Evolutionary conservation across 2,888 invertebrate genomes (phyloP), one percentile per base, ranked within the genome.

Genomic region (Drosophila barbarae): DNA sequence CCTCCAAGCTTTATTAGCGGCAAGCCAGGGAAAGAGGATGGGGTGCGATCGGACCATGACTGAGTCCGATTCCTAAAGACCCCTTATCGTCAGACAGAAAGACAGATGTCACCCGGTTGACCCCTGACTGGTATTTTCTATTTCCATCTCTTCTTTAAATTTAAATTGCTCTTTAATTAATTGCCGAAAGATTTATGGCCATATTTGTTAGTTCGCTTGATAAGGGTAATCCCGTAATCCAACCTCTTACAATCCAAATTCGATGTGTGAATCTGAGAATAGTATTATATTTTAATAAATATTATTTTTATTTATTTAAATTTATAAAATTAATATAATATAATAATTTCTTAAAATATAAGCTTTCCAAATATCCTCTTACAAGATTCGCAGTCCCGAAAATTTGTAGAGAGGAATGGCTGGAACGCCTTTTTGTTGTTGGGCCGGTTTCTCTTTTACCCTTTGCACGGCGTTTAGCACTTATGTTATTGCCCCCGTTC

Each of bases 131-230:
- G 36, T 53, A 28, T 36, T 42, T 69, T 59, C 51, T 59, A 68
- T 59, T 69, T 67, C 36, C 41, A 52, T 42, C 41, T 39, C 10
- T 18, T 21, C 52, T 59, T 36, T 49, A 35, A 68, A 53, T 75
- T 73, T 73, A 71, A 81, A 86, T 83, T 63, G 49, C 49, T 61
- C 30, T 77, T 77, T 76, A 85, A 86, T 86, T 86, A 85, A 78
- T 84, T 78, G 68, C 51, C 26, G 38, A 15, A 64, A 42, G 73
- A 73, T 74, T 72, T 74, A 73, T 74, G 59, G 42, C 10, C 74
- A 52, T 71, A 69, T 74, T 68, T 68, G 38, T 42, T 42, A 26
- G 26, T 52, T 46, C n/a, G 15, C 28, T 23, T 50, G 63, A 63
- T 63, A 63, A 63, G 35, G 35, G 1, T 18, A 30, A 21, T 28